Evolutionary conservation across 2,797 vertebrate genomes (phyloP).

Genomic region (Clarias laeviceps): DNA sequence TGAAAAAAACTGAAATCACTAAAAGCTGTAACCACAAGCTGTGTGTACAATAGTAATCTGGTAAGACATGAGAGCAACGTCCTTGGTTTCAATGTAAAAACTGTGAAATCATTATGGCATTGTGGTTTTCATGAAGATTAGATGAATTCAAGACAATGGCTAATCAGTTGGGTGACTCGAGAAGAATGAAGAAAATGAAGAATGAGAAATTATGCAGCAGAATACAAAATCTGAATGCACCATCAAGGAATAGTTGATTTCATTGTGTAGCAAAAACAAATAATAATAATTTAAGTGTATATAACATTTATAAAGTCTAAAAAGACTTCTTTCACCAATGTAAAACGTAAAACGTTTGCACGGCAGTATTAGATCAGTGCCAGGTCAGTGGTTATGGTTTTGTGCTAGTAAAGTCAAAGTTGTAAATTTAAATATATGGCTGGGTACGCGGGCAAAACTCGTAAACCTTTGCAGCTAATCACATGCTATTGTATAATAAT

Average conservation of each 20-base stretch:
- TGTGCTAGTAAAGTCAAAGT: neutral
- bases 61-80: neutral
- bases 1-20: constrained; percentile 32
- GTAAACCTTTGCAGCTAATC: neutral
- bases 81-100: neutral
- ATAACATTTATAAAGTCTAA: neutral
- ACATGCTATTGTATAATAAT: neutral
- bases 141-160: neutral
- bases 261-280: neutral
- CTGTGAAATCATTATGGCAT: neutral
- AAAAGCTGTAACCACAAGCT: constrained; percentile 19
- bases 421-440: neutral
- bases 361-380: neutral
- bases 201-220: no score
- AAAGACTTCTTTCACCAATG: neutral
- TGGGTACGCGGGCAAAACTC: neutral
- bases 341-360: neutral
- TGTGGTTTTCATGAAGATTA: neutral
- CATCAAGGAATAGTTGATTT: neutral
- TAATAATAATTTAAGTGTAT: neutral
- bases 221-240: neutral
- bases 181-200: neutral
- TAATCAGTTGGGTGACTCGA: constrained; percentile 7
- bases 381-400: neutral
- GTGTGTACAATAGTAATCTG: constrained; percentile 6